Conservation (phyloP, 2,113 vertebrate species). For the Cyrtonyx montezumae region DNA sequence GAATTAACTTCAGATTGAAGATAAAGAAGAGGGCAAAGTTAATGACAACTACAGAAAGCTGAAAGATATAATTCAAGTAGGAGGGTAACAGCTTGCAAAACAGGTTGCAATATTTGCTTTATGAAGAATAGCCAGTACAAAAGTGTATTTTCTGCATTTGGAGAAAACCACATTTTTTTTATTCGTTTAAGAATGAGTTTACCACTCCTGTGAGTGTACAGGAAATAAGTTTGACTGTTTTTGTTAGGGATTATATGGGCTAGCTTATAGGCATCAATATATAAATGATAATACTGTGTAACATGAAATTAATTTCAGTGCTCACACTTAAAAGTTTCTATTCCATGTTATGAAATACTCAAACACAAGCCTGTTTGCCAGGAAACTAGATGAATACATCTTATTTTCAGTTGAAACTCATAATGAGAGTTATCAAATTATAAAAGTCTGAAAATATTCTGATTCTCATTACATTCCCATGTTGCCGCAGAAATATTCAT, state of each 20-base stretch:
- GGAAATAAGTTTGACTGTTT: slow-evolving; percentile 7
- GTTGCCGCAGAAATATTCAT: neutral
- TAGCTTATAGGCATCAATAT: neutral
- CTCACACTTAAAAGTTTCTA: neutral
- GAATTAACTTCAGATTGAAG: slow-evolving; percentile 86
- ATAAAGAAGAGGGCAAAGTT: slow-evolving; percentile 78
- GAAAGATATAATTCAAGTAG: slow-evolving; percentile 68
- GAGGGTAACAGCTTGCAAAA: slow-evolving; percentile 63
- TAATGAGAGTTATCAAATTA: neutral
- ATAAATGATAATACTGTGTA: slow-evolving; percentile 12
- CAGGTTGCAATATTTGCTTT: slow-evolving; percentile 35
- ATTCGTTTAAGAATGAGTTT: too few relatives aligned
- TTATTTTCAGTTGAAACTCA: slow-evolving; percentile 9
- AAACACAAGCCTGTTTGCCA: neutral
- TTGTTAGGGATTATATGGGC: neutral
- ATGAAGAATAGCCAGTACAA: slow-evolving; percentile 5
- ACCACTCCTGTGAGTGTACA: neutral
- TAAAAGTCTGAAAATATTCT: neutral
- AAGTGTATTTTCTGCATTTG: slow-evolving; percentile 40
- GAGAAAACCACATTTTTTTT: slow-evolving; percentile 10
- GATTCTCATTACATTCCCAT: neutral
- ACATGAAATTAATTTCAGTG: neutral
- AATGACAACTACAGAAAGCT: slow-evolving; percentile 76
- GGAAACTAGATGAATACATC: neutral
- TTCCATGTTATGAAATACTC: neutral